Conservation (phyloP, 2,113 vertebrate genomes). For the Myrmecophaga tridactyla region DNA sequence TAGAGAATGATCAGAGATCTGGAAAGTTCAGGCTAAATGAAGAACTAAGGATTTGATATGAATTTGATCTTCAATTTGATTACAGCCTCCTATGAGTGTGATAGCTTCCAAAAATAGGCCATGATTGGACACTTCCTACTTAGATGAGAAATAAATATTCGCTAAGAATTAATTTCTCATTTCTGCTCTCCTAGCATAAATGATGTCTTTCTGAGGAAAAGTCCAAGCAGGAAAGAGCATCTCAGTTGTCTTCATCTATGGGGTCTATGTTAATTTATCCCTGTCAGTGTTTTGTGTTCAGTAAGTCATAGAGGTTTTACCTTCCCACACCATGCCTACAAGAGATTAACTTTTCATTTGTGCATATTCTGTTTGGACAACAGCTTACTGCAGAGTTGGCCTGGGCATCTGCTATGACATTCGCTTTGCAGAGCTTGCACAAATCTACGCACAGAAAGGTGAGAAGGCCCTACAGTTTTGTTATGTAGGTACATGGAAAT, state of each 20-base stretch:
- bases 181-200: not conserved
- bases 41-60: not conserved
- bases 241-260: not conserved
- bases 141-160: not conserved
- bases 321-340: not conserved
- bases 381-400: constrained; percentile 97
- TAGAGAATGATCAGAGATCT: not conserved
- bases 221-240: not conserved
- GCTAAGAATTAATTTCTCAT: not conserved
- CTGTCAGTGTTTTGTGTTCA: not conserved
- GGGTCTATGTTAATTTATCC: not conserved
- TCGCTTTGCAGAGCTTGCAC: constrained; percentile 96
- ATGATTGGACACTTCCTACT: not conserved
- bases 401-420: constrained; percentile 98
- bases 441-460: constrained; percentile 94
- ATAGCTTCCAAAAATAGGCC: not conserved
- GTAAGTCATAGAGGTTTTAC: not conserved
- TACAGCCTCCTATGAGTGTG: not conserved
- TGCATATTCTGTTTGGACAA: constrained; percentile 77
- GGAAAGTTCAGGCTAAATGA: not conserved
- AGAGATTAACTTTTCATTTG: not conserved
- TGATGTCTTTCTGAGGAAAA: not conserved
- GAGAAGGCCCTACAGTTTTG: constrained; percentile 47
- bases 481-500: not conserved
- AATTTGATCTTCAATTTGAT: not conserved